A percentile compares a stretch with the other conserved stretches of the same genome.
phyloP scores from a whole-genome alignment of 2,888 invertebrate species.

The Tholera decimalis region DNA sequence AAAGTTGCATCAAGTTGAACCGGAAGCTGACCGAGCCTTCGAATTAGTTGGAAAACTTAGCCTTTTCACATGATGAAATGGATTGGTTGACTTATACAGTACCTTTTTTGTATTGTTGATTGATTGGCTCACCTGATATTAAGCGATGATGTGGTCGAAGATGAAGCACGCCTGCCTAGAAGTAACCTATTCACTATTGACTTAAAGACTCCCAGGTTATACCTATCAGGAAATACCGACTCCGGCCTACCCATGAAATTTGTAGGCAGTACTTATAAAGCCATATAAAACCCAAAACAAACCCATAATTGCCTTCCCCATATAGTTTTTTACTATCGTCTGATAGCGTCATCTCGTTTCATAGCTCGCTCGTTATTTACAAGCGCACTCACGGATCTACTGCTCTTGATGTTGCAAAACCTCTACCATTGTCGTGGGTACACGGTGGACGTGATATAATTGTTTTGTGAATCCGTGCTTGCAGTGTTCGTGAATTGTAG shows the following conservation, averaged over 20 bases:
- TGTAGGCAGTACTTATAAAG: constrained; percentile 10
- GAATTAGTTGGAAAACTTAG: too few relatives aligned
- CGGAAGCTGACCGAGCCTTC: too few relatives aligned
- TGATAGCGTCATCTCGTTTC: constrained; percentile 51
- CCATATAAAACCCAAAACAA: constrained; percentile 30
- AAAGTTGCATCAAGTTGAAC: too few relatives aligned
- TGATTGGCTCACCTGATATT: too few relatives aligned
- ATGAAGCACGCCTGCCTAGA: too few relatives aligned
- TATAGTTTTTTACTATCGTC: constrained; percentile 35
- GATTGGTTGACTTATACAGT: too few relatives aligned
- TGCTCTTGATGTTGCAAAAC: constrained; percentile 77
- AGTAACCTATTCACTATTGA: too few relatives aligned
- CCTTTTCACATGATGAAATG: too few relatives aligned
- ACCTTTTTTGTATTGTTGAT: too few relatives aligned
- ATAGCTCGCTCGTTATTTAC: constrained; percentile 65
- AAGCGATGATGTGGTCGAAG: too few relatives aligned
- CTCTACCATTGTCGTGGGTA: constrained; percentile 79
- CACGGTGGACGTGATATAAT: constrained; percentile 71
- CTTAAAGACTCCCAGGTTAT: too few relatives aligned
- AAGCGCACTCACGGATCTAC: constrained; percentile 72
- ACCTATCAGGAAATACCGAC: too few relatives aligned
- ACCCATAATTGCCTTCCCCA: constrained; percentile 19
- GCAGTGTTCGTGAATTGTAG: constrained; percentile 47
- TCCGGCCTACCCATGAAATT: constrained; percentile 7
- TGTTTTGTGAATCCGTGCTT: constrained; percentile 64